phyloP scores from a whole-genome alignment of 2,797 vertebrate genomes.

The Vipera latastei region DNA sequence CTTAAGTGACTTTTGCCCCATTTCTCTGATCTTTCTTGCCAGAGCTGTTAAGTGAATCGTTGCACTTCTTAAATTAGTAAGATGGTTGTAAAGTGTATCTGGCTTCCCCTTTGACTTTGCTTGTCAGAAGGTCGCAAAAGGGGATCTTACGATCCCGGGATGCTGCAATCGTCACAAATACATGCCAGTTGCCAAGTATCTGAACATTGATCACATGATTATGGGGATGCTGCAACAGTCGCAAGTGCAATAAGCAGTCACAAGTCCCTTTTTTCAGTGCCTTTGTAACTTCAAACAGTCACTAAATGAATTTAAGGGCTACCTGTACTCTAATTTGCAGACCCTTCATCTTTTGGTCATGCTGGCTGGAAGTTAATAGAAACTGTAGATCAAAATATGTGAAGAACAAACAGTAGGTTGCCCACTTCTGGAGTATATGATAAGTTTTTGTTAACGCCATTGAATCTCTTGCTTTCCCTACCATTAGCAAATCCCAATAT shows the following conservation, averaged over 20 bases:
- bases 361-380: background rate
- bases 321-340: background rate
- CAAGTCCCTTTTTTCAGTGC: background rate
- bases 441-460: slow-evolving; percentile 41
- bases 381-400: background rate
- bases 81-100: background rate
- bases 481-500: slow-evolving; percentile 49
- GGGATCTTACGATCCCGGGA: background rate
- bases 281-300: background rate
- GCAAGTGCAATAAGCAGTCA: background rate
- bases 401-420: background rate
- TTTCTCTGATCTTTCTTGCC: background rate
- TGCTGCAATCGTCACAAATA: background rate
- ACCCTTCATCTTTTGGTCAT: background rate
- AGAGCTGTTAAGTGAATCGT: background rate
- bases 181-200: background rate
- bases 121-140: background rate
- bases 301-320: background rate
- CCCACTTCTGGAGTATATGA: background rate
- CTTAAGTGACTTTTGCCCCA: background rate
- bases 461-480: slow-evolving; percentile 22
- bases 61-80: background rate
- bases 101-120: background rate
- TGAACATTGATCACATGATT: background rate
- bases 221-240: background rate